Evolutionary conservation across 2,888 invertebrate species (phyloP).

Genomic region (Abrostola triplasia): DNA sequence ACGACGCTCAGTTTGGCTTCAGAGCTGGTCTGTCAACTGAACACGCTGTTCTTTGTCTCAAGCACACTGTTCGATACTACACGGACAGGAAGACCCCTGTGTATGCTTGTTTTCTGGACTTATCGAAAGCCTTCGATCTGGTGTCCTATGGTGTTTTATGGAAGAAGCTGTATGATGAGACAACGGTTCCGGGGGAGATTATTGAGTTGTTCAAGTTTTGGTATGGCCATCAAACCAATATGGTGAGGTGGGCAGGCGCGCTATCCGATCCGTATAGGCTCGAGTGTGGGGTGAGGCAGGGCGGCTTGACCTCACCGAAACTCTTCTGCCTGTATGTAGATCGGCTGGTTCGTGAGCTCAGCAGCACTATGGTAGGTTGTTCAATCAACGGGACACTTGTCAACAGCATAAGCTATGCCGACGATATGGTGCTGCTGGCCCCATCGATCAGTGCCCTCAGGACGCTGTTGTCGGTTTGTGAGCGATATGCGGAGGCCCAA

Average conservation of each 20-base stretch:
- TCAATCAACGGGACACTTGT: constrained; percentile 1
- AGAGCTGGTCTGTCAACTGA: too few species aligned
- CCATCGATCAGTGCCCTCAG: constrained; percentile 23
- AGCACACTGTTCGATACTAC: too few species aligned
- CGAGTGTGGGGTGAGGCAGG: constrained; percentile 51
- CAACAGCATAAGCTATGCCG: constrained; percentile 17
- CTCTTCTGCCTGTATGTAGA: constrained; percentile 47
- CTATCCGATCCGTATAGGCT: constrained; percentile 31
- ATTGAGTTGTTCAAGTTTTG: constrained; percentile 20
- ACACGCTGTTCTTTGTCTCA: too few species aligned
- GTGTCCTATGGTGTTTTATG: too few species aligned
- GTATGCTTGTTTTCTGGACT: too few species aligned
- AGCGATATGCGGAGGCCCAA: constrained; percentile 2
- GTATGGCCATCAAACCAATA: constrained; percentile 17
- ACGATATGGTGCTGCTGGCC: constrained; percentile 51
- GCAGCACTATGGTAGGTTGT: constrained; percentile 39
- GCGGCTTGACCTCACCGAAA: constrained; percentile 45
- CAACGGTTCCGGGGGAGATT: constrained; percentile 2
- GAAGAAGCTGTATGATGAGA: neutral
- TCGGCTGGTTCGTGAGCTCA: constrained; percentile 40
- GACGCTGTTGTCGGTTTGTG: constrained; percentile 3
- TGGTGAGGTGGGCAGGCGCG: constrained; percentile 32
- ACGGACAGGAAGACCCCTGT: too few species aligned
- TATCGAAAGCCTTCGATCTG: too few species aligned
- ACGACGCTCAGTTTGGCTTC: too few species aligned